Conservation (phyloP, 1,140 invertebrate species). For the Cephus cinctus region DNA sequence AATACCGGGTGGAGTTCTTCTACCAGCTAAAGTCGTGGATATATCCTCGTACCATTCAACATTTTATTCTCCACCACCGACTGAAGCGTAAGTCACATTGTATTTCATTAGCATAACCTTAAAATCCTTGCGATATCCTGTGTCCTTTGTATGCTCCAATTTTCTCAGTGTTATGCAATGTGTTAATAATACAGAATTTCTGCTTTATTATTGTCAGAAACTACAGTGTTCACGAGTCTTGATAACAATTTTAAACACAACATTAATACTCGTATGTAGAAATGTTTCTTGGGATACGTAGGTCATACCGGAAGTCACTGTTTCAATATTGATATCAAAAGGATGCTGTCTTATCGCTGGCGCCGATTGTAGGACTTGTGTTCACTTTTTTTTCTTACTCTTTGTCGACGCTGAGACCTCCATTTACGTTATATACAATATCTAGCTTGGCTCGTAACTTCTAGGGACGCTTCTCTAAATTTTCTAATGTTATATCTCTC, state of each 20-base stretch:
- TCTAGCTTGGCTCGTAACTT: too few relatives aligned
- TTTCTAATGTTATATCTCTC: too few relatives aligned
- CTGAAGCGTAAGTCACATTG: constrained; percentile 52
- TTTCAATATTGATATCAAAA: constrained; percentile 44
- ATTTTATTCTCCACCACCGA: constrained; percentile 51
- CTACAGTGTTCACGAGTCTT: too few relatives aligned
- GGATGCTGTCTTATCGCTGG: constrained; percentile 40
- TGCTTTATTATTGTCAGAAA: too few relatives aligned
- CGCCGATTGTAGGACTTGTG: constrained; percentile 3
- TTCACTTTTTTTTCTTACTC: background rate
- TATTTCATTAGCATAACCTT: background rate
- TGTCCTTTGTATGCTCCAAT: background rate
- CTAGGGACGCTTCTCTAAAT: too few relatives aligned
- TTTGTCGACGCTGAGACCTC: background rate
- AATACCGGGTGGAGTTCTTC: constrained; percentile 33
- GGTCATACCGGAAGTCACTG: constrained; percentile 39
- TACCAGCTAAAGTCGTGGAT: constrained; percentile 41
- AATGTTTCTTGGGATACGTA: too few relatives aligned
- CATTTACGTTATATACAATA: too few relatives aligned
- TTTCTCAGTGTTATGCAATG: too few relatives aligned
- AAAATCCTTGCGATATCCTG: background rate
- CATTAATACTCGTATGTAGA: too few relatives aligned
- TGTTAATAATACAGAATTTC: too few relatives aligned
- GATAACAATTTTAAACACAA: too few relatives aligned
- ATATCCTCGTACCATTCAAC: constrained; percentile 47